These are phyloP conservation scores for Carassius auratus DNA, from an alignment of 2,113 vertebrate species.

Conservation along the genomic window DNA sequence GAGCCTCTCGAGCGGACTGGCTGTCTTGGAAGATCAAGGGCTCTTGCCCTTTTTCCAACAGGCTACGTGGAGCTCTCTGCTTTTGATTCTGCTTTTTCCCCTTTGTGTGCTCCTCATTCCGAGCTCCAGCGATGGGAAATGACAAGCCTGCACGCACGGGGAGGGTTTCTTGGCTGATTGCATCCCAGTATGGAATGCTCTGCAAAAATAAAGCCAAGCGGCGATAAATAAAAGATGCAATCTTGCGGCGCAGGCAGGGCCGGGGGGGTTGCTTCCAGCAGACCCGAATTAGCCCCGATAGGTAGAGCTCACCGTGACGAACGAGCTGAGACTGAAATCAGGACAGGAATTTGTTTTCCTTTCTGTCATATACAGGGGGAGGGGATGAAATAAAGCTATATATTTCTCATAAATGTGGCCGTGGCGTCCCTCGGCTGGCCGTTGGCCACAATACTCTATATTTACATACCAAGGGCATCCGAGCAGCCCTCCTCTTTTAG, in stretches of 20 bases:
- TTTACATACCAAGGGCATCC: slow-evolving; percentile 50
- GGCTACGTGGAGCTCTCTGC: slow-evolving; percentile 66
- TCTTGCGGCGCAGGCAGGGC: slow-evolving; percentile 79
- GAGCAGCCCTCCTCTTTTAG: neutral
- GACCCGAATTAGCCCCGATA: slow-evolving; percentile 75
- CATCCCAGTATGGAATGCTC: slow-evolving; percentile 93
- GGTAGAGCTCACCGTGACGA: slow-evolving; percentile 58
- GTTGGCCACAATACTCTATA: slow-evolving; percentile 41
- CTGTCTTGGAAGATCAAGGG: slow-evolving; percentile 57
- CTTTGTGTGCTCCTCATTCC: slow-evolving; percentile 75
- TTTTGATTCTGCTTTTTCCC: slow-evolving; percentile 65
- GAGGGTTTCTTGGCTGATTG: slow-evolving; percentile 95
- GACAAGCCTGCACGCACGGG: slow-evolving; percentile 86
- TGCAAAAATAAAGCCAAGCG: slow-evolving; percentile 92
- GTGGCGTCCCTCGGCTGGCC: slow-evolving; percentile 33
- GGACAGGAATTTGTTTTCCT: slow-evolving; percentile 53
- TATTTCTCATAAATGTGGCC: slow-evolving; percentile 47
- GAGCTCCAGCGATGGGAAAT: slow-evolving; percentile 87
- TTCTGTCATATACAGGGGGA: slow-evolving; percentile 33
- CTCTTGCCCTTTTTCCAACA: slow-evolving; percentile 57
- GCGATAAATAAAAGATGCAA: slow-evolving; percentile 97
- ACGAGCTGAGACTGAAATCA: slow-evolving; percentile 15
- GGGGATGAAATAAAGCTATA: neutral
- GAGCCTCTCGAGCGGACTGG: slow-evolving; percentile 38
- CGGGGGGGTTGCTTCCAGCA: slow-evolving; percentile 76